These are phyloP conservation scores for Cepaea hortensis DNA, from an alignment of 2,888 invertebrate genomes.

Conservation along the genomic window DNA sequence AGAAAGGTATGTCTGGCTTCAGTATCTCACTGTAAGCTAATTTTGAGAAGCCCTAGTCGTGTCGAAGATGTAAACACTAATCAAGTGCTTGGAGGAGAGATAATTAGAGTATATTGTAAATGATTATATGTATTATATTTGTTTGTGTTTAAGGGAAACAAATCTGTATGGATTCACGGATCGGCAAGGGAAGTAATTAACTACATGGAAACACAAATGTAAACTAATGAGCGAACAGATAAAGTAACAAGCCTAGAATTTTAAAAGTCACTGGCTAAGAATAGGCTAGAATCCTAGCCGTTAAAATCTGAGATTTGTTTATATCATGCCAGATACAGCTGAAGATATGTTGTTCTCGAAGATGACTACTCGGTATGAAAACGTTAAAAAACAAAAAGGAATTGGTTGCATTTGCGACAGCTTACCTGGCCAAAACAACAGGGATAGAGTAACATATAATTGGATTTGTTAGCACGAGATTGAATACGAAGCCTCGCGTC, in stretches of 20 bases:
- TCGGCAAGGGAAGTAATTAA: neutral
- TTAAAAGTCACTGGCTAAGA: neutral
- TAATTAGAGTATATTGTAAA: neutral
- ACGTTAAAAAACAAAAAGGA: neutral
- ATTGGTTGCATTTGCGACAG: neutral
- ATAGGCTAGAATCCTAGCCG: neutral
- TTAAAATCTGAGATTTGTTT: neutral
- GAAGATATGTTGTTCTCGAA: neutral
- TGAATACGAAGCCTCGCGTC: neutral
- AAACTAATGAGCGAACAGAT: neutral
- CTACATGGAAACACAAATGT: neutral
- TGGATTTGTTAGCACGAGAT: neutral
- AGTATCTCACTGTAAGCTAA: no score
- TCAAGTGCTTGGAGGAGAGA: no score
- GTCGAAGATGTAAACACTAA: no score
- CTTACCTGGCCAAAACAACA: neutral
- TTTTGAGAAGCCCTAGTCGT: no score
- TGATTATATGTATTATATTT: neutral
- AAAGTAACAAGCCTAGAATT: neutral
- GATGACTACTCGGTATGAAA: neutral
- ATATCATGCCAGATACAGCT: neutral
- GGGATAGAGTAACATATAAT: neutral
- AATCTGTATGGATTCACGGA: neutral
- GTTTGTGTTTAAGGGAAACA: neutral
- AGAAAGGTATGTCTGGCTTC: no score